phyloP scores from a whole-genome alignment of 2,113 vertebrate genomes.

The Zootoca vivipara region DNA sequence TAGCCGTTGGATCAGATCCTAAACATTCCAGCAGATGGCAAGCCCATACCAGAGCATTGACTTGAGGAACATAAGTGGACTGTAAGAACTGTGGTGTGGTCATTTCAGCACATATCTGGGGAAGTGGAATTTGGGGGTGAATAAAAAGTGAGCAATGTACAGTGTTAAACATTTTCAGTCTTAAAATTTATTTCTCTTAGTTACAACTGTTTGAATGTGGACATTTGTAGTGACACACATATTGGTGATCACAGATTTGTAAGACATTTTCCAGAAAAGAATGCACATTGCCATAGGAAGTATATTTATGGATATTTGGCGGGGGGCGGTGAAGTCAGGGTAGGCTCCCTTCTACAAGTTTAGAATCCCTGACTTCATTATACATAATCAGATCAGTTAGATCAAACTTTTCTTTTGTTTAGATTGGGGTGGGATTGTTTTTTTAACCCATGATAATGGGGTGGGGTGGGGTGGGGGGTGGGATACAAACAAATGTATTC shows the following conservation, averaged over 20 bases:
- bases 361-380: background rate
- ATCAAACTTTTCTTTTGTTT: background rate
- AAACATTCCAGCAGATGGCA: background rate
- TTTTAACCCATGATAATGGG: too few relatives aligned
- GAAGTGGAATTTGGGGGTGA: background rate
- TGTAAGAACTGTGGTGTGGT: background rate
- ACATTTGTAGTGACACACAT: background rate
- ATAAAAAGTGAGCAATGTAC: background rate
- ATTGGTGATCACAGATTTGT: background rate
- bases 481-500: slow-evolving; percentile 28
- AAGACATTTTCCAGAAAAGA: background rate
- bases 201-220: background rate
- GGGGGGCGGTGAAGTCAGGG: too few relatives aligned
- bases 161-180: background rate
- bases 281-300: background rate
- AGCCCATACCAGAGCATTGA: background rate
- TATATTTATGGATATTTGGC: background rate
- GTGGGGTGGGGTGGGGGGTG: background rate
- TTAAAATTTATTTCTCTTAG: too few relatives aligned
- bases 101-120: background rate
- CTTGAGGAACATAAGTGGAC: background rate
- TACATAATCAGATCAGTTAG: background rate
- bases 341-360: background rate
- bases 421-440: background rate
- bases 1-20: background rate